These are phyloP conservation scores for Clytia hemisphaerica DNA, from an alignment of 30 jellyfish, hydroid and myxozoan species.

Conservation along the genomic window DNA sequence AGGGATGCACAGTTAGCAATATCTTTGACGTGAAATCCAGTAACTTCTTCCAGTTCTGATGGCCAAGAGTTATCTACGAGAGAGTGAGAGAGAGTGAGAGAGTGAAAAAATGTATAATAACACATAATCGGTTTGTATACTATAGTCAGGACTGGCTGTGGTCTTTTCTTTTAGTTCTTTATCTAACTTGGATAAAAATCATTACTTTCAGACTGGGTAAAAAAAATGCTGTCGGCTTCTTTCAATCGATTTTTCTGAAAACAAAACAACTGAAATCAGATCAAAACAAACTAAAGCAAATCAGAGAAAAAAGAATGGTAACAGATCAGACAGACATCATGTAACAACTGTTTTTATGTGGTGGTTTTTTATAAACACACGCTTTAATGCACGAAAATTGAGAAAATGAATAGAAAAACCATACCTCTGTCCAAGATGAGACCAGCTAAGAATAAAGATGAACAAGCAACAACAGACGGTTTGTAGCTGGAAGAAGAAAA, in stretches of 20 bases:
- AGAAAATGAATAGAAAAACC: background rate
- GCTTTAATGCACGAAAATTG: too few relatives aligned
- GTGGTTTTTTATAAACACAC: too few relatives aligned
- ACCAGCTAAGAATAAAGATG: constrained; percentile 60
- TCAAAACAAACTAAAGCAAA: background rate
- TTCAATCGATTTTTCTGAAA: background rate
- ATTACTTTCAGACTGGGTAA: too few relatives aligned
- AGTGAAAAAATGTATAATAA: background rate
- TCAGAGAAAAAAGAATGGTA: background rate
- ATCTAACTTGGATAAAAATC: too few relatives aligned
- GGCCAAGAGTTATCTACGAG: constrained; percentile 56
- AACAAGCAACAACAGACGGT: constrained; percentile 68
- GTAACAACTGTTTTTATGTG: too few relatives aligned
- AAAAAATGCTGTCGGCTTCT: too few relatives aligned
- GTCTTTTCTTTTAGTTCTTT: background rate
- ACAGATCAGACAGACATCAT: too few relatives aligned
- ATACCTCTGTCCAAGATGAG: constrained; percentile 54
- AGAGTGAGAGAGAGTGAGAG: too few relatives aligned
- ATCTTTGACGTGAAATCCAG: constrained; percentile 67
- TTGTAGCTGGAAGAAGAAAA: constrained; percentile 34
- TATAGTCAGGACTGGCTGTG: too few relatives aligned
- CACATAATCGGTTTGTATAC: too few relatives aligned
- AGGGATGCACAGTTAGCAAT: constrained; percentile 73
- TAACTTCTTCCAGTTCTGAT: constrained; percentile 36
- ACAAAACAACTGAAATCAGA: background rate